Evolutionary conservation across 1,140 invertebrate species (phyloP).

Genomic region (Dreissena rostriformis): DNA sequence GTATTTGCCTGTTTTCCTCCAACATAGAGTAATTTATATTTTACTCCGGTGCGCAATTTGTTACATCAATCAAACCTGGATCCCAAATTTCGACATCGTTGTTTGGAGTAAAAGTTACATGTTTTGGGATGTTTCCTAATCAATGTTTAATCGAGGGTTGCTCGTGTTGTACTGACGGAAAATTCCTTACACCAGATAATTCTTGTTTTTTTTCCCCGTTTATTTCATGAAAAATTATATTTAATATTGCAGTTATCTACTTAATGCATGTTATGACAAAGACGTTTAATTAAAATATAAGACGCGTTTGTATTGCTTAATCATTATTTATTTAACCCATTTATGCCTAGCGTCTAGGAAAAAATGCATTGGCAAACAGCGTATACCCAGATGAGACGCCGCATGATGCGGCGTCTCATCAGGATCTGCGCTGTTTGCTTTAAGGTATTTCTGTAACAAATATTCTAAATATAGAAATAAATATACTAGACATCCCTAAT

Average conservation of each 20-base stretch:
- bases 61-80: constrained; percentile 39
- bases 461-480: too few relatives aligned
- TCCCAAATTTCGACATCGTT: constrained; percentile 30
- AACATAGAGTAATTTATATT: neutral
- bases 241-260: too few relatives aligned
- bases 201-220: neutral
- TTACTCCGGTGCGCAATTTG: neutral
- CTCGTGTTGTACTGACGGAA: neutral
- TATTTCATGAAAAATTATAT: neutral
- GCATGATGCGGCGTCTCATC: too few relatives aligned
- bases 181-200: neutral
- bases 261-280: too few relatives aligned
- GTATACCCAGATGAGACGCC: too few relatives aligned
- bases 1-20: neutral
- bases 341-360: too few relatives aligned
- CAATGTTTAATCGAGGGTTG: constrained; percentile 24
- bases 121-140: constrained; percentile 48
- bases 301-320: neutral
- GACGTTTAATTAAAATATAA: too few relatives aligned
- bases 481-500: too few relatives aligned
- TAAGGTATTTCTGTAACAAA: too few relatives aligned
- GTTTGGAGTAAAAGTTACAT: constrained; percentile 26
- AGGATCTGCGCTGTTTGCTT: too few relatives aligned
- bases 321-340: neutral
- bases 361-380: too few relatives aligned